Evolutionary conservation across 2,113 vertebrate genomes (phyloP).

Genomic region (Boleophthalmus pectinirostris): DNA sequence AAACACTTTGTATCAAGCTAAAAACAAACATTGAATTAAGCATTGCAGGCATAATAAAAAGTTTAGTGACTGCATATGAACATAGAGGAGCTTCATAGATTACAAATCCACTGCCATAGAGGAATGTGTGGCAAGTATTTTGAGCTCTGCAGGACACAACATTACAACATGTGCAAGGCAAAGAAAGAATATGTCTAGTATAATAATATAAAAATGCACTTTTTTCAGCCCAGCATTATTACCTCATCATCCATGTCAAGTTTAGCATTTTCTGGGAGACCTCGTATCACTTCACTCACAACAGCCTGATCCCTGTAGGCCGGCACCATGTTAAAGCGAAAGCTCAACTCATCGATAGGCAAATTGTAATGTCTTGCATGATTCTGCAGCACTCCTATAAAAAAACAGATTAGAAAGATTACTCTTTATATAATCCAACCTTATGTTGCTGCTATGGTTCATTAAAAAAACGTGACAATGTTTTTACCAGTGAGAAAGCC

Average conservation of each 20-base stretch:
- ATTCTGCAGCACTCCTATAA: constrained; percentile 83
- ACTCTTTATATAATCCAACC: neutral
- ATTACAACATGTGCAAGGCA: no score
- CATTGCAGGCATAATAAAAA: no score
- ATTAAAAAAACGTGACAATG: constrained; percentile 13
- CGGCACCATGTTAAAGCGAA: constrained; percentile 79
- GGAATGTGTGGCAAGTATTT: no score
- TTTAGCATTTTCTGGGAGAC: constrained; percentile 61
- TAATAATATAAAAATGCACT: neutral
- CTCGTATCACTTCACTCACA: constrained; percentile 73
- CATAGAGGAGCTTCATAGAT: no score
- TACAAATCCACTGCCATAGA: no score
- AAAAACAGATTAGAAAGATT: neutral
- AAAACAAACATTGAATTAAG: no score
- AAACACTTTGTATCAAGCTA: no score
- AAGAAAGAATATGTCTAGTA: no score
- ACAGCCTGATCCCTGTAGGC: constrained; percentile 78
- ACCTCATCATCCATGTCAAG: constrained; percentile 81
- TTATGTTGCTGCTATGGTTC: neutral
- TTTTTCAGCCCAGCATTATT: constrained; percentile 4
- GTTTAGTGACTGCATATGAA: no score
- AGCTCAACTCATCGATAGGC: constrained; percentile 86
- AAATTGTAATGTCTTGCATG: constrained; percentile 83
- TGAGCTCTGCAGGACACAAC: no score
- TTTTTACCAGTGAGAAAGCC: constrained; percentile 82